A percentile compares a stretch with the other conserved stretches of the same genome.
phyloP scores from a whole-genome alignment of 2,888 invertebrate genomes.

The Buathra laborator region DNA sequence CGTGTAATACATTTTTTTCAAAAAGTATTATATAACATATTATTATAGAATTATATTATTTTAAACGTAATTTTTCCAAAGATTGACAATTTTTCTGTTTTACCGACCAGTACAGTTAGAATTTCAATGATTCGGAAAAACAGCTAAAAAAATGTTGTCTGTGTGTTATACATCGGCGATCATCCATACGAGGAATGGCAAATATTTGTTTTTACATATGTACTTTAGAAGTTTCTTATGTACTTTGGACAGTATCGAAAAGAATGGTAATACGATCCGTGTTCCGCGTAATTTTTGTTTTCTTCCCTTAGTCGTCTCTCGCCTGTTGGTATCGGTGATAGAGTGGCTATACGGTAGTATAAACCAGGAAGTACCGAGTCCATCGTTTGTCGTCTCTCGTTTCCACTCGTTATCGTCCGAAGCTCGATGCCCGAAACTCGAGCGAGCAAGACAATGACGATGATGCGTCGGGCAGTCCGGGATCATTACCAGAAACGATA shows the following conservation, averaged over 20 bases:
- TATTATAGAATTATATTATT: no score
- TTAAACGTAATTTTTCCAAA: no score
- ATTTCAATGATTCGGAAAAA: no score
- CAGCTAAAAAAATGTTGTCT: no score
- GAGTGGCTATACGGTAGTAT: neutral
- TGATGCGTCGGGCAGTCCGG: slow-evolving; percentile 71
- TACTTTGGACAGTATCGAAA: slow-evolving; percentile 42
- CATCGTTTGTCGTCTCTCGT: slow-evolving; percentile 61
- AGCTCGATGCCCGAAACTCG: neutral
- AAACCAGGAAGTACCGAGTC: slow-evolving; percentile 56
- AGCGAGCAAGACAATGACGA: slow-evolving; percentile 79
- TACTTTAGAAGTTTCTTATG: neutral
- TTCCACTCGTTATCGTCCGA: slow-evolving; percentile 49
- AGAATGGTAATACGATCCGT: slow-evolving; percentile 56
- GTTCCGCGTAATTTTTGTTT: slow-evolving; percentile 37
- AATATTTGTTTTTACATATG: neutral
- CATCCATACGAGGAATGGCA: neutral
- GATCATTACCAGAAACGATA: slow-evolving; percentile 84
- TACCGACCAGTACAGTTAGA: no score
- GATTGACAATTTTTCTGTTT: no score
- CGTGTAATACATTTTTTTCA: no score
- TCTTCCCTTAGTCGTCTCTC: slow-evolving; percentile 8
- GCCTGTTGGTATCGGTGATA: slow-evolving; percentile 51
- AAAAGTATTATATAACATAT: no score
- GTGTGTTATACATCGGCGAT: no score